These are phyloP conservation scores for Phoxinus phoxinus DNA, from an alignment of 2,113 vertebrate genomes.

Conservation along the genomic window DNA sequence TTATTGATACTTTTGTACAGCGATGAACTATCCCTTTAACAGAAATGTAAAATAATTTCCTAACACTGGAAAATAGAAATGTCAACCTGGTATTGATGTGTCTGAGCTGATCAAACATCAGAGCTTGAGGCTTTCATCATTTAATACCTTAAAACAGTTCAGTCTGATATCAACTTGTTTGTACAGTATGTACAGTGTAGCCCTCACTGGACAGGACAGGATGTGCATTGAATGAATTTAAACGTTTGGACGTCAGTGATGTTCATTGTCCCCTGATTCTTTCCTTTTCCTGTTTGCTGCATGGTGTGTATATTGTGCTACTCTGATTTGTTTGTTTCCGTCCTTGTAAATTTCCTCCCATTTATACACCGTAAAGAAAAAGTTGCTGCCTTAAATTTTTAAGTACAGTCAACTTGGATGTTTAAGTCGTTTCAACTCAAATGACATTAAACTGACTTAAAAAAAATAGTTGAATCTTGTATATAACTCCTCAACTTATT, in stretches of 20 bases:
- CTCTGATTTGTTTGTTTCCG: constrained; percentile 41
- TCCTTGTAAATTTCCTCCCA: not conserved
- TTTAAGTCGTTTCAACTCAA: no score
- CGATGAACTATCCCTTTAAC: no score
- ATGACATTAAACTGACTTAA: no score
- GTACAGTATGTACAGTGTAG: not conserved
- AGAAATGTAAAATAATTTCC: not conserved
- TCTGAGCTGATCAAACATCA: not conserved
- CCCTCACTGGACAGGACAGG: not conserved
- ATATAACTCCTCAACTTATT: no score
- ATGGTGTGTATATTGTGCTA: constrained; percentile 27
- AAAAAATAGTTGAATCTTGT: no score
- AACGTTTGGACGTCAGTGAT: constrained; percentile 42
- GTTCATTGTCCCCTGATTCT: constrained; percentile 57
- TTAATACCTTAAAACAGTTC: not conserved
- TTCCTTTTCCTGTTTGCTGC: constrained; percentile 60
- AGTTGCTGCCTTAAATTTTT: no score
- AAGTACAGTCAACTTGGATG: no score
- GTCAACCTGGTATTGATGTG: not conserved
- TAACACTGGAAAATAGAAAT: not conserved
- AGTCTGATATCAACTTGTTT: not conserved
- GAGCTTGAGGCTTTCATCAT: not conserved
- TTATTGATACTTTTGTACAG: no score
- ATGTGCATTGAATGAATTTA: not conserved
- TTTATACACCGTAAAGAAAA: not conserved